Evolutionary conservation across 2,113 vertebrate genomes (phyloP), one percentile per base, ranked within the genome.

Genomic region (Hydrolagus affinis): DNA sequence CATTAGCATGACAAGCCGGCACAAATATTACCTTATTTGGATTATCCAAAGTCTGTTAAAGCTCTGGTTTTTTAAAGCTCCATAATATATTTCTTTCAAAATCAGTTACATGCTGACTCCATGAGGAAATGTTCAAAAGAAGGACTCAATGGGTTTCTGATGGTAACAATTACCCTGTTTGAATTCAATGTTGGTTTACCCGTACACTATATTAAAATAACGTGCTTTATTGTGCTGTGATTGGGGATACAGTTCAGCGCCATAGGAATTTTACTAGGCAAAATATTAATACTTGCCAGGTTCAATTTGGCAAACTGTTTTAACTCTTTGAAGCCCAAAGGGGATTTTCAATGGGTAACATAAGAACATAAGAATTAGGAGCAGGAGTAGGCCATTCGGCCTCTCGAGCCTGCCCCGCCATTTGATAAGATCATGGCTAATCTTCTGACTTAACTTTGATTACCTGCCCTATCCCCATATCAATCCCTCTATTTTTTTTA

Each of bases 11-110:
- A 17, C 25, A 66, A 17, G 78, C 9, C 60, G 11, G 17, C 60
- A 66, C 62, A 66, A 25, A 83, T 10, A 10, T 66, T 66, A 83
- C 78, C 78, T 66, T 66, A 32, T 83, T 66, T 83, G 78, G 78
- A 32, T 30, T 28, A 68, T 3, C 17, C 14, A 1, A 66, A 80
- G 7, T 21, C 14, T 74, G 30, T 56, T 56, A 15, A 75, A 11
- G 25, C 21, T 64, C 28, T 68, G 78, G 32, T 68, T 32, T 32
- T 83, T 62, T 25, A 83, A 68, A 32, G 78, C 62, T 4, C 25
- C 19, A 17, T 32, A 66, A 11, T 66, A 59, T 60, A 21, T 64
- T 21, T 21, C 11, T 11, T 11, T 14, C 11, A 64, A 32, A 83
- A 68, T 21, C 23, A 68, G 62, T 32, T 68, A 17, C 78, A 68